Conservation (phyloP, 2,113 vertebrate genomes). For the Tragulus kanchil region DNA sequence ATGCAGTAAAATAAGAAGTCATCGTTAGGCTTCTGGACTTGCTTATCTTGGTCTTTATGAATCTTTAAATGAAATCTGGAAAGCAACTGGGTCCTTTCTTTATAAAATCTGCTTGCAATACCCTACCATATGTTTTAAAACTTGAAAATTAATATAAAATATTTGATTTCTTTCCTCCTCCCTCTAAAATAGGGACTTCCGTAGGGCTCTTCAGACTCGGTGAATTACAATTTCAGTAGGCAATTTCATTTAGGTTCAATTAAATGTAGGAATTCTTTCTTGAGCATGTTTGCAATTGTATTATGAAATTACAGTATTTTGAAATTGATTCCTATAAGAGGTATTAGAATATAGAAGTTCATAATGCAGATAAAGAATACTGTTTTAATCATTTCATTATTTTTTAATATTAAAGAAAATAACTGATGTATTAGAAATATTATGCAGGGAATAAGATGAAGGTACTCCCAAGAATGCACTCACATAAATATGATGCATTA, state of each 20-base stretch:
- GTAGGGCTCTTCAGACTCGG: not conserved
- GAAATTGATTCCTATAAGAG: conserved; percentile 17
- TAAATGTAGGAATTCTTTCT: conserved; percentile 2
- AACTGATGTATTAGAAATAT: not conserved
- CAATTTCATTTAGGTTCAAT: not conserved
- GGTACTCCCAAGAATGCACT: not conserved
- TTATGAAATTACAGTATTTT: conserved; percentile 59
- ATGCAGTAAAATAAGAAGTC: not conserved
- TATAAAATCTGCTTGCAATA: conserved; percentile 45
- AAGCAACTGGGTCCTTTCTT: conserved; percentile 8
- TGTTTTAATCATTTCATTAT: not conserved
- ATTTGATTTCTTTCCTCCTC: not conserved
- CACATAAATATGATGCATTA: not conserved
- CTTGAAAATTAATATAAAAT: not conserved
- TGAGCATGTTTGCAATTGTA: not conserved
- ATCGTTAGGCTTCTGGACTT: not conserved
- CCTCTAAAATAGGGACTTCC: not conserved
- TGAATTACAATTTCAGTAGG: not conserved
- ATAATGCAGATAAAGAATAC: not conserved
- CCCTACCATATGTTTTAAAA: conserved; percentile 23
- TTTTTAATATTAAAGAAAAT: conserved; percentile 24
- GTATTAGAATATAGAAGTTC: not conserved
- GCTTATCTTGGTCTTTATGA: conserved; percentile 46
- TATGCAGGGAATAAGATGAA: not conserved
- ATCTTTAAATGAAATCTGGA: conserved; percentile 60